These are phyloP conservation scores for Aleiodes sp. DNA, from an alignment of 1,140 invertebrate genomes.

Conservation along the genomic window DNA sequence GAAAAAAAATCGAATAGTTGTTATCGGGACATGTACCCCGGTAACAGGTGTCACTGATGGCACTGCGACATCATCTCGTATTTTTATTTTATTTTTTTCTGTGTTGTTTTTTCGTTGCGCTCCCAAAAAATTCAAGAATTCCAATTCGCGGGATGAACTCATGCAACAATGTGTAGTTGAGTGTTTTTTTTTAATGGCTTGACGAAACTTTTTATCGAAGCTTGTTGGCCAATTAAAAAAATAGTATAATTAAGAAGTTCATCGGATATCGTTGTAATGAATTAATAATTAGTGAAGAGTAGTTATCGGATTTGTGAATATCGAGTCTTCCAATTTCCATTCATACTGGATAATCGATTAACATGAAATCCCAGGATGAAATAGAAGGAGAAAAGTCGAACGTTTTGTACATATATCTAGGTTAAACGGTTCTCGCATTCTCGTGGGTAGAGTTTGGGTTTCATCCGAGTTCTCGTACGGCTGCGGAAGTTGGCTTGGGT, in stretches of 20 bases:
- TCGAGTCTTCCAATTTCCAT: too few relatives aligned
- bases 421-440: slow-evolving; percentile 23
- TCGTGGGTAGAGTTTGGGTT: not conserved
- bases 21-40: slow-evolving; percentile 22
- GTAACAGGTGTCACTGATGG: slow-evolving; percentile 30
- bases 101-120: not conserved
- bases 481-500: not conserved
- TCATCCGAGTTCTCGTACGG: not conserved
- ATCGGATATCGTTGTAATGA: too few relatives aligned
- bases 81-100: slow-evolving; percentile 17
- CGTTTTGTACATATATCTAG: not conserved
- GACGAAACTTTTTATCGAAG: not conserved
- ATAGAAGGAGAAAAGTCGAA: not conserved
- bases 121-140: not conserved
- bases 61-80: not conserved
- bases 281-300: too few relatives aligned
- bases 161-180: not conserved
- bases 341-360: slow-evolving; percentile 23
- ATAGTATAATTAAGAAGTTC: too few relatives aligned
- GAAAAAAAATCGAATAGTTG: slow-evolving; percentile 28
- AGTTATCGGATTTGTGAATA: too few relatives aligned
- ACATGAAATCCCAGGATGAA: not conserved
- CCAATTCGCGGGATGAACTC: not conserved
- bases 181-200: not conserved
- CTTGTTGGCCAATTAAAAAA: not conserved